Evolutionary conservation across 1,140 invertebrate genomes (phyloP), one percentile per base, ranked within the genome.

Genomic region (Drosophila yakuba): DNA sequence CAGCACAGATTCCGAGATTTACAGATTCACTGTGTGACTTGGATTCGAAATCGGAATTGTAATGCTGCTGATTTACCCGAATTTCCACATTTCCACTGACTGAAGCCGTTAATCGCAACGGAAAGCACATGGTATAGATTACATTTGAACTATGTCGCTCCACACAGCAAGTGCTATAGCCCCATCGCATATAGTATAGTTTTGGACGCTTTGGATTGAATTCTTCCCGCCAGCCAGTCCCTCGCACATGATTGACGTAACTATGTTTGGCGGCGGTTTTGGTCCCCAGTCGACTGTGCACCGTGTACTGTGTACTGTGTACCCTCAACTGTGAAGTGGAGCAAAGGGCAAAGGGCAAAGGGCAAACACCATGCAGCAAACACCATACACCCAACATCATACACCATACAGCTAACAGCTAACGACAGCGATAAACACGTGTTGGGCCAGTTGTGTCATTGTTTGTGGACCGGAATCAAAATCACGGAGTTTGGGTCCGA

Each of bases 111-210:
- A 66, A 44, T 63, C 62, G 63, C 36, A 55, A 12, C 50, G 50
- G 32, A 36, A 52, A 52, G 50, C 60, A 35, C 45, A 74, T 75
- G 72, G 61, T 41, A 58, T 75, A 71, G 64, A 59, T 45, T 71
- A 63, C 60, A 58, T 58, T 39, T 63, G 60, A 60, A 55, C 60
- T 38, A 15, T 32, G 32, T 32, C 32, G 32, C 32, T 32, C 2
- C 32, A 32, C 32, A 32, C 7, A 32, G 32, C 32, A 8, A 32
- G 32, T 32, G 32, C 32, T 10, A 8, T 3, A 32, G 32, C 32
- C 32, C 2, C 32, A 20, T 20, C 20, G 20, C 20, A 6, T 11
- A 39, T 39, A 12, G 38, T 10, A 32, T 32, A 8, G 32, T 10
- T 32, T 32, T 32, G 32, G 32, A 32, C 32, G 7, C 32, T 32